phyloP scores from a whole-genome alignment of 2,888 invertebrate species.

The Lagria hirta region DNA sequence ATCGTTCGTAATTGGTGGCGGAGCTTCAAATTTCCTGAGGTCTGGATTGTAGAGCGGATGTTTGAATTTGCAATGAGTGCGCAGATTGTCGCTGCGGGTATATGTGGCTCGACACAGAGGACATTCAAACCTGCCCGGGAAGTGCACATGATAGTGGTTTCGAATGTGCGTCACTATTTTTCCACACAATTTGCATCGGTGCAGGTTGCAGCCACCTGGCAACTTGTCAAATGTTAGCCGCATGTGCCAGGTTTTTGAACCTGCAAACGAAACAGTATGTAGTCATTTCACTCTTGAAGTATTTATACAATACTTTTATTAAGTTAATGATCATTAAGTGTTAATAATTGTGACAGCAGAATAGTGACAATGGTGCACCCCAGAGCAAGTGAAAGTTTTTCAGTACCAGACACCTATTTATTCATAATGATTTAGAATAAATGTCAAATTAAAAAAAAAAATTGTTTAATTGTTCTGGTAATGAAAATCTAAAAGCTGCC shows the following conservation, averaged over 20 bases:
- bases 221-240: conserved; percentile 91
- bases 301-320: conserved; percentile 47
- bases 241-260: conserved; percentile 95
- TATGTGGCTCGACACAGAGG: conserved; percentile 88
- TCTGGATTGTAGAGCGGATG: conserved; percentile 85
- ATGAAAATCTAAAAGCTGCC: conserved; percentile 40
- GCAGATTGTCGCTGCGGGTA: conserved; percentile 89
- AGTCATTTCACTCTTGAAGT: too few relatives aligned
- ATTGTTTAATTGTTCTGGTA: conserved; percentile 27
- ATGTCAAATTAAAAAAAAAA: too few relatives aligned
- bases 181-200: conserved; percentile 92
- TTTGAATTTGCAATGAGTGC: conserved; percentile 91
- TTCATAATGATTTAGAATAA: too few relatives aligned
- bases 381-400: conserved; percentile 46
- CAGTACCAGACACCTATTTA: conserved; percentile 26
- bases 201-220: conserved; percentile 89
- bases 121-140: conserved; percentile 89
- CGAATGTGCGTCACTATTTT: conserved; percentile 94
- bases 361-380: conserved; percentile 54
- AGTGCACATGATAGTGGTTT: conserved; percentile 93
- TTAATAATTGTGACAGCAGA: conserved; percentile 48
- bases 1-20: conserved; percentile 59
- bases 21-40: conserved; percentile 77
- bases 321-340: conserved; percentile 23
- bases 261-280: conserved; percentile 79